Percentiles rank a stretch among this genome's conserved stretches.
These are phyloP conservation scores for Noturus placidus DNA, from an alignment of 2,113 vertebrate species.

Conservation along the genomic window DNA sequence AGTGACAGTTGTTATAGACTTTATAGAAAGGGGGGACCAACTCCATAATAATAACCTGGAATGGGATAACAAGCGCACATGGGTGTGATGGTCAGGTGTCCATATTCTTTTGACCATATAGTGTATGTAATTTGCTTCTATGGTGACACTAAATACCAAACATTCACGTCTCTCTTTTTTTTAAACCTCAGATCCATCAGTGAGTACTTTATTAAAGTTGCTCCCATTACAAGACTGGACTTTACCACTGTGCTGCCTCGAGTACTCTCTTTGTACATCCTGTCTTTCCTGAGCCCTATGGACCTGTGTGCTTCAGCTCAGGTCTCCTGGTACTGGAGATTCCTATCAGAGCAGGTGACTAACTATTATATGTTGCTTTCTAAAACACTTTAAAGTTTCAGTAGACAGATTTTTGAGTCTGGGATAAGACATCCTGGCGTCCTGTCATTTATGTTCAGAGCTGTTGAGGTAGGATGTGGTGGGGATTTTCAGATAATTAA, in stretches of 20 bases:
- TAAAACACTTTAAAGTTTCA: neutral
- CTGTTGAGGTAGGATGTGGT: too few species aligned
- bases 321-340: constrained; percentile 86
- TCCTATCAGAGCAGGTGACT: constrained; percentile 83
- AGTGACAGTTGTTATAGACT: neutral
- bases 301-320: constrained; percentile 78
- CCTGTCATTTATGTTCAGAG: too few species aligned
- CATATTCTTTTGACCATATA: neutral
- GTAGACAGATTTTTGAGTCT: neutral
- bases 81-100: neutral
- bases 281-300: constrained; percentile 80
- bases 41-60: neutral
- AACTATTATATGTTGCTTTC: neutral
- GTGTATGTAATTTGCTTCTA: neutral
- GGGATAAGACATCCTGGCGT: neutral
- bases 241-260: constrained; percentile 80
- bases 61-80: neutral
- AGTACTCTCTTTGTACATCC: constrained; percentile 79
- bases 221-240: constrained; percentile 72
- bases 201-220: constrained; percentile 72
- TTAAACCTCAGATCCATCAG: constrained; percentile 68
- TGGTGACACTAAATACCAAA: neutral
- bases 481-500: too few species aligned
- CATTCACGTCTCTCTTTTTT: neutral
- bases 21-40: neutral